Evolutionary conservation across 2,113 vertebrate species (phyloP).

Genomic region (Atrichornis clamosus): DNA sequence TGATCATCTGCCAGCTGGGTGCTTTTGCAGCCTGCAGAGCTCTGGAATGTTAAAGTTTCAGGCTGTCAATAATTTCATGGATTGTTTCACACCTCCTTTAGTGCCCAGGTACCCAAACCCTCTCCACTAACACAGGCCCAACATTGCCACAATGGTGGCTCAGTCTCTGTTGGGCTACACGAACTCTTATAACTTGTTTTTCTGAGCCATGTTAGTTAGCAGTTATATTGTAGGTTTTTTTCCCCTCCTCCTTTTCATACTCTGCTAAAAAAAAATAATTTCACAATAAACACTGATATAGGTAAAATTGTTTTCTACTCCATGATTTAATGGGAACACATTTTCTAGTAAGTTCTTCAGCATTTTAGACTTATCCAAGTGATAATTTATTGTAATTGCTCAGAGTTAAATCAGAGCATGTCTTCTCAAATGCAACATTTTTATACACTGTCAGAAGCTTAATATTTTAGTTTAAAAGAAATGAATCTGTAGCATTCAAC

Average conservation of each 20-base stretch:
- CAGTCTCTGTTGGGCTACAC: neutral
- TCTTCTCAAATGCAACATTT: neutral
- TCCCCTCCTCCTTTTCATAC: neutral
- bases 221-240: neutral
- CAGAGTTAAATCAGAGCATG: neutral
- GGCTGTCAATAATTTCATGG: accelerated
- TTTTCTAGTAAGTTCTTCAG: neutral
- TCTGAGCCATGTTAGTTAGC: neutral
- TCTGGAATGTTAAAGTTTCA: neutral
- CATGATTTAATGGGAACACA: neutral
- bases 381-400: constrained; percentile 12
- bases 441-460: neutral
- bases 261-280: neutral
- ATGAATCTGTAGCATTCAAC: neutral
- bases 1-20: neutral
- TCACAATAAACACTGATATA: neutral
- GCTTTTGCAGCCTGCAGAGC: neutral
- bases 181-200: neutral
- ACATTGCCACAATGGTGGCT: accelerated
- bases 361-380: neutral
- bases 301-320: neutral
- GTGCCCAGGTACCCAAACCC: neutral
- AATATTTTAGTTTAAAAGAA: neutral
- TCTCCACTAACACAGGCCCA: neutral
- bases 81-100: neutral